A percentile compares a stretch with the other conserved stretches of the same genome.
Conservation (phyloP, 92 coral and sea anemone genomes). For the Pocillopora meandrina region DNA sequence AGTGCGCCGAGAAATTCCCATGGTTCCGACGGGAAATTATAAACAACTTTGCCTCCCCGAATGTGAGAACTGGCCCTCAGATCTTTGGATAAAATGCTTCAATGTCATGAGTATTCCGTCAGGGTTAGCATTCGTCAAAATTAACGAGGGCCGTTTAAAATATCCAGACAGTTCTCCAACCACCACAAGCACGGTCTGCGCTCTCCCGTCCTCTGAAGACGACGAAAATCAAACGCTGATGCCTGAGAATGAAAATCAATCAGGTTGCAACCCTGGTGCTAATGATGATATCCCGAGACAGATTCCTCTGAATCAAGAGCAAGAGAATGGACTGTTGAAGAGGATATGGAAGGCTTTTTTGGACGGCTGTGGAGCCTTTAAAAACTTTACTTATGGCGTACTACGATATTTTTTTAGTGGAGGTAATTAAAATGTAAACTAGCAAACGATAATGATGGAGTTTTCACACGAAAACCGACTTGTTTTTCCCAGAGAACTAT, state of each 20-base stretch:
- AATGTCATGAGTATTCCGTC: neutral
- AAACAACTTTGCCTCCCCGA: slow-evolving; percentile 23
- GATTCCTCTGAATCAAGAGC: slow-evolving; percentile 31
- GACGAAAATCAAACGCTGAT: neutral
- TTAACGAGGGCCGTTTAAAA: slow-evolving; percentile 21
- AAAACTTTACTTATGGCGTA: neutral
- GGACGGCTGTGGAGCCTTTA: neutral
- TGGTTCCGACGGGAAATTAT: slow-evolving; percentile 20
- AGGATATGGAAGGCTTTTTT: neutral
- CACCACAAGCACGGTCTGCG: neutral
- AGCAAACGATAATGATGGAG: too few relatives aligned
- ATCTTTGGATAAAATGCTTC: slow-evolving; percentile 40
- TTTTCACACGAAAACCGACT: too few relatives aligned
- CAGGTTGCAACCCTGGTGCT: neutral
- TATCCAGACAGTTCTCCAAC: neutral
- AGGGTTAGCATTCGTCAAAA: neutral
- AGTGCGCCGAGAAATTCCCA: slow-evolving; percentile 1
- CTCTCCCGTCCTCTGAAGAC: too few relatives aligned
- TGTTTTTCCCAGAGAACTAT: too few relatives aligned
- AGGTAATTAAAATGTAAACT: too few relatives aligned
- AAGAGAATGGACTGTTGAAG: neutral
- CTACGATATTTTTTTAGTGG: too few relatives aligned
- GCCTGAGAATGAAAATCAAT: neutral
- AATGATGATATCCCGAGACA: neutral
- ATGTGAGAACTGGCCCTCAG: slow-evolving; percentile 49